phyloP scores from a whole-genome alignment of 1,140 invertebrate species.

The Drosophila carrolli region DNA sequence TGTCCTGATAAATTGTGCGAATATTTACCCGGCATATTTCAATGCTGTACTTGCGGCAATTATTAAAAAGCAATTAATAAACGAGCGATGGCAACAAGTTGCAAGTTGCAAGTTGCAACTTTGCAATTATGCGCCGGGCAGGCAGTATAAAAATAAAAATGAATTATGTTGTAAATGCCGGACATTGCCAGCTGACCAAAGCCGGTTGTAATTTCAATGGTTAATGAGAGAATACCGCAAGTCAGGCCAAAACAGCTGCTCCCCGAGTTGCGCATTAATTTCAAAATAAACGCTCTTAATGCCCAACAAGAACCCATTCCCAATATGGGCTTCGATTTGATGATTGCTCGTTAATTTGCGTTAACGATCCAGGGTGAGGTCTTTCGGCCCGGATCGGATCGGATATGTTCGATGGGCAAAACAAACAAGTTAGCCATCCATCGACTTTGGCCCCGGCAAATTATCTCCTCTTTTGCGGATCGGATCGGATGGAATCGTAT shows the following conservation, averaged over 20 bases:
- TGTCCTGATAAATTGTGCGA: conserved; percentile 55
- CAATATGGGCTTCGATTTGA: conserved; percentile 73
- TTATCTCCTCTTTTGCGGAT: conserved; percentile 80
- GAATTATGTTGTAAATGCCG: conserved; percentile 83
- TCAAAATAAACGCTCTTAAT: conserved; percentile 74
- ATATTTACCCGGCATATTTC: conserved; percentile 53
- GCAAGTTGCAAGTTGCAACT: conserved; percentile 18
- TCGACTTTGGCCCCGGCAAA: conserved; percentile 64
- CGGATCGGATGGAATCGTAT: conserved; percentile 21
- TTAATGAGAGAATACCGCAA: conserved; percentile 79
- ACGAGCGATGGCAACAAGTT: conserved; percentile 48
- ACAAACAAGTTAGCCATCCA: conserved; percentile 70
- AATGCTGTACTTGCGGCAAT: conserved; percentile 51
- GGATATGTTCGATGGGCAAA: conserved; percentile 27
- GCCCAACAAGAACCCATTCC: conserved; percentile 21
- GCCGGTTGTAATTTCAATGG: conserved; percentile 69
- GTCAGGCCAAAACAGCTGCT: conserved; percentile 42
- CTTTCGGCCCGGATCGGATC: conserved; percentile 7
- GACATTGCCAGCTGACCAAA: conserved; percentile 49
- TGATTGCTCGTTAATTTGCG: conserved; percentile 84
- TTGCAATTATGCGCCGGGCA: conserved; percentile 42
- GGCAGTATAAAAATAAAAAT: conserved; percentile 25
- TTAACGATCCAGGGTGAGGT: conserved; percentile 68
- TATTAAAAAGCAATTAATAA: conserved; percentile 83
- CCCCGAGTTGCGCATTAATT: conserved; percentile 67